A percentile compares a stretch with the other conserved stretches of the same genome.
phyloP scores from a whole-genome alignment of 2,797 vertebrate species.

The Falco columbarius region DNA sequence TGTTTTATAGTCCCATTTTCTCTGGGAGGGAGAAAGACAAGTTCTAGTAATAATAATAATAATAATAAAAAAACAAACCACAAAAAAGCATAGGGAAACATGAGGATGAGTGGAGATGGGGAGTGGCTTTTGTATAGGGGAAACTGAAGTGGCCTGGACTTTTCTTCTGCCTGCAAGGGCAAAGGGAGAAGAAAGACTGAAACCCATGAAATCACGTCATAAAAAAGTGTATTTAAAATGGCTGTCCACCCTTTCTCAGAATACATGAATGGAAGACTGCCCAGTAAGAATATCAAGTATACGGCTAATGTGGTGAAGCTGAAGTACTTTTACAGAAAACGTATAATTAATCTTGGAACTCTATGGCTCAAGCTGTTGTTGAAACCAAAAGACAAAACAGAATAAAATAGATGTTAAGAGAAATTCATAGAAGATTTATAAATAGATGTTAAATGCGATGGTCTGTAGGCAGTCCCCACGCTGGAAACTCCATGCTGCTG shows the following conservation, averaged over 20 bases:
- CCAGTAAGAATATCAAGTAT: neutral
- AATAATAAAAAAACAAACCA: neutral
- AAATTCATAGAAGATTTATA: neutral
- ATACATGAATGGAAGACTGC: neutral
- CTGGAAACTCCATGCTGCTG: neutral
- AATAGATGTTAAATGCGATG: neutral
- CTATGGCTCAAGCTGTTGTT: neutral
- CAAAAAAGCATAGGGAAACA: neutral
- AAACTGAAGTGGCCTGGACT: neutral
- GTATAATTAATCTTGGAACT: neutral
- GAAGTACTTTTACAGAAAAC: neutral
- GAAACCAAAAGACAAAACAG: neutral
- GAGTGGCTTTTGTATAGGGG: neutral
- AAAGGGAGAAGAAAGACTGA: neutral
- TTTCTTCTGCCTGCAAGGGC: neutral
- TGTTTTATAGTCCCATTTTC: neutral
- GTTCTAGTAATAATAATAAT: neutral
- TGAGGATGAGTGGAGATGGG: neutral
- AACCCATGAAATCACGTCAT: neutral
- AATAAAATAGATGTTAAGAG: neutral
- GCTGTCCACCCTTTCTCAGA: fast-evolving
- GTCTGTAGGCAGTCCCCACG: neutral
- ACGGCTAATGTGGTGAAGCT: fast-evolving
- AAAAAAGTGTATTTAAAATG: neutral
- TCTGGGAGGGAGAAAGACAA: neutral